Conservation (phyloP, 2,113 vertebrate genomes). For the Erythrolamprus reginae region DNA sequence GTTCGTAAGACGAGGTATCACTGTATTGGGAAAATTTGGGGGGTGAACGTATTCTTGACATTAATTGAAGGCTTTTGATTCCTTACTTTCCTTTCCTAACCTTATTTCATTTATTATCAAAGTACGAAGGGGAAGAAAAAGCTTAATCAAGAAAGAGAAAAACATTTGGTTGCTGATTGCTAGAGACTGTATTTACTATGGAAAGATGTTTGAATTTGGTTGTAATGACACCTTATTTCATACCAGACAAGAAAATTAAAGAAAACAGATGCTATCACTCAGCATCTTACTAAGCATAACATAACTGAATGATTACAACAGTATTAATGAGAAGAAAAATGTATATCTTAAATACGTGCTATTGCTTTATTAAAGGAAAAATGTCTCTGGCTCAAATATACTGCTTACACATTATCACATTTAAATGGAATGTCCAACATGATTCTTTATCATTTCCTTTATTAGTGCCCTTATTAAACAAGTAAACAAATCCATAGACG, state of each 20-base stretch:
- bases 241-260: background rate
- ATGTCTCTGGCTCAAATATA: background rate
- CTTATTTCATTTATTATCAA: background rate
- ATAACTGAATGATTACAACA: background rate
- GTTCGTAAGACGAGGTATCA: no score
- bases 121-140: background rate
- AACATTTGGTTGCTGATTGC: background rate
- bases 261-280: background rate
- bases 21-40: background rate
- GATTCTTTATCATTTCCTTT: constrained; percentile 15
- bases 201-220: background rate
- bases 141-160: background rate
- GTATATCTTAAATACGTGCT: background rate
- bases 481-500: constrained; percentile 87
- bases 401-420: background rate
- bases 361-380: background rate
- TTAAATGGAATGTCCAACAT: background rate
- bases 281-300: background rate
- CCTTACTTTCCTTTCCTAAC: background rate
- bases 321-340: background rate
- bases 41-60: background rate
- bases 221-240: background rate
- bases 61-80: background rate
- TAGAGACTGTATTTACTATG: background rate
- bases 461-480: constrained; percentile 84